Evolutionary conservation across 2,797 vertebrate genomes (phyloP), one percentile per base, ranked within the genome.

Genomic region (Siniperca scherzeri): DNA sequence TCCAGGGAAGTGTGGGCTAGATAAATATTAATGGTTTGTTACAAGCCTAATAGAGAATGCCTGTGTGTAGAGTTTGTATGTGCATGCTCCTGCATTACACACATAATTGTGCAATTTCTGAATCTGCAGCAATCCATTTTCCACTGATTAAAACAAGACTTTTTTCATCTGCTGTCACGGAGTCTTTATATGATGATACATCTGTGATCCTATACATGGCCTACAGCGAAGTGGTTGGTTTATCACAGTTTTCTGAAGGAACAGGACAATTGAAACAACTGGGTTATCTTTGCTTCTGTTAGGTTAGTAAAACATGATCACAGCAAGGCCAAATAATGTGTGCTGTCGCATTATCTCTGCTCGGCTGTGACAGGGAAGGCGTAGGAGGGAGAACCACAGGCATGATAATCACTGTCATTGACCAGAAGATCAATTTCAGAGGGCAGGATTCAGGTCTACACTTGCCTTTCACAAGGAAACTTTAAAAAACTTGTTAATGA

Each of bases 361-460:
- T 30, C 30, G 7, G 40, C 67, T 69, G 82, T 85, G 86, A 85
- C 82, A 88, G 87, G 75, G 67, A 73, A 80, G 14, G 79, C 30
- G 62, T 83, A 27, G 83, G 80, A 88, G 84, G 77, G 80, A 81
- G 68, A 70, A 70, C 65, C 65, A 56, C 79, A 25, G 57, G 80
- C 78, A 33, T 59, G 46, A 61, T 84, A 80, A 88, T 93, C 89
- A 88, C 82, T 73, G 74, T 80, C 87, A 86, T 38, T 87, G 87
- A 82, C 87, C 84, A 48, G 79, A 82, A 82, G 86, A 86, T 92
- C 83, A 72, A 57, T 87, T 74, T 70, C 64, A 69, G 14, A 74
- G 80, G 71, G 52, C 48, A 50, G 61, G 65, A 70, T 59, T 44
- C 60, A 64, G 19, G 53, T 57, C 42, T 61, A 17, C 56, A 12